Base-by-base conservation (phyloP, 2,113 vertebrate genomes). In the Ceyx cyanopectus region DNA sequence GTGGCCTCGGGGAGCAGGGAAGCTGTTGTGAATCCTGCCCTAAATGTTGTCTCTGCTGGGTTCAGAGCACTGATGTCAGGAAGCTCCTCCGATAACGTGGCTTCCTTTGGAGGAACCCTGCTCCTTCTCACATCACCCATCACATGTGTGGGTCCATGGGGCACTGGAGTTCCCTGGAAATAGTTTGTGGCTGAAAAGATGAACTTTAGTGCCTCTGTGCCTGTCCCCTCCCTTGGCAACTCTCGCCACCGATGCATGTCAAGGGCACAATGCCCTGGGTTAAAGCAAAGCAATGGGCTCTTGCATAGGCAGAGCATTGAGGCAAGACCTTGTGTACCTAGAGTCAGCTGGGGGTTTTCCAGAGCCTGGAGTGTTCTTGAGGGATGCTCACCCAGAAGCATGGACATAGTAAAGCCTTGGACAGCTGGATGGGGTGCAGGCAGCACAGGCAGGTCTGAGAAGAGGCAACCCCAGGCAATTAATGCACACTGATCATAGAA, bases 1-100 rank as follows among this genome's bases (percentile, higher is more conserved):
- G 68, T 0, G 7, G 92, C 90, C 94, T 83, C 9, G 0, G 90
- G 90, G 94, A 92, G 79, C 8, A 0, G 76, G 46, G 82, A 53
- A 88, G 76, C 92, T 91, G 80, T 14, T 77, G 56, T 51, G 80
- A 91, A 91, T 81, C 87, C 79, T 93, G 80, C 85, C 79, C 82
- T 61, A 91, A 90, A 74, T 77, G 77, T 90, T 84, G 82, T 56
- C 74, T 86, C 76, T 34, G 37, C n/a, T 0, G 6, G 61, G 75
- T 58, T 89, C 66, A 19, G 58, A 56, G 70, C 0, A 0, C 65
- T 80, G 86, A 70, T 69, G 68, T 43, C 0, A 4, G 69, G 60
- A 74, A 92, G 62, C 70, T 79, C 50, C 50, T 89, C 69, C 0
- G 0, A 37, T 50, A 80, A 11, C 2, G 2, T 1, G 19, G 54